A percentile compares a stretch with the other conserved stretches of the same genome.
phyloP scores from a whole-genome alignment of 2,797 vertebrate genomes.

The Meda fulgida region DNA sequence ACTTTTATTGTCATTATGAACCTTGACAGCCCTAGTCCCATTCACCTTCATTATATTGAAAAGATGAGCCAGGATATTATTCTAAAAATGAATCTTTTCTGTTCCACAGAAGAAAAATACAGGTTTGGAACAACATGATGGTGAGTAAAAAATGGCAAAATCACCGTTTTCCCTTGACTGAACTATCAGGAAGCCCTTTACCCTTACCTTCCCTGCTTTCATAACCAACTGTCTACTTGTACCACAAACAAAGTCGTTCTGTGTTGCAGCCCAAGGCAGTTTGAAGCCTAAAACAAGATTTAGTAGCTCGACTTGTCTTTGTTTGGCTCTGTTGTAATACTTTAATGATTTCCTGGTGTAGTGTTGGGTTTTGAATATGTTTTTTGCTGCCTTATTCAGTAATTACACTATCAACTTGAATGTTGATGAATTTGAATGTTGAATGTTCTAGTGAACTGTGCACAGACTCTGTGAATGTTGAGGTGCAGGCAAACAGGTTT shows the following conservation, averaged over 20 bases:
- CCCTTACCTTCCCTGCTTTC: slow-evolving; percentile 8
- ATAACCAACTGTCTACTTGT: background rate
- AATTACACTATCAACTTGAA: background rate
- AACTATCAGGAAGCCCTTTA: background rate
- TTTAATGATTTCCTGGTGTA: background rate
- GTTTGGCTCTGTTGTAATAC: background rate
- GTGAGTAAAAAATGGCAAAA: slow-evolving; percentile 8
- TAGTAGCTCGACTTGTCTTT: background rate
- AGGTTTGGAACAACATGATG: background rate
- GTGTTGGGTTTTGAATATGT: background rate
- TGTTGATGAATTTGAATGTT: slow-evolving; percentile 6
- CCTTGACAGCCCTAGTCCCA: background rate
- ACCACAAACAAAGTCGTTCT: slow-evolving; percentile 8
- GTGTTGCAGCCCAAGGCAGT: slow-evolving; percentile 3
- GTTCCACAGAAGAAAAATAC: background rate
- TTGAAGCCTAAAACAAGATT: slow-evolving; percentile 18
- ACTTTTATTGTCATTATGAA: background rate
- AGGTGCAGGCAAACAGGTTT: background rate
- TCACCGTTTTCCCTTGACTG: background rate
- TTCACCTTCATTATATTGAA: background rate
- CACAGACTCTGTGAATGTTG: background rate
- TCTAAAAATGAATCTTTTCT: background rate
- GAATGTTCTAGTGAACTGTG: background rate
- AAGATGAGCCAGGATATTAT: background rate
- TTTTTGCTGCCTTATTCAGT: background rate